Evolutionary conservation across 2,797 vertebrate species (phyloP).

Genomic region (Falco peregrinus): DNA sequence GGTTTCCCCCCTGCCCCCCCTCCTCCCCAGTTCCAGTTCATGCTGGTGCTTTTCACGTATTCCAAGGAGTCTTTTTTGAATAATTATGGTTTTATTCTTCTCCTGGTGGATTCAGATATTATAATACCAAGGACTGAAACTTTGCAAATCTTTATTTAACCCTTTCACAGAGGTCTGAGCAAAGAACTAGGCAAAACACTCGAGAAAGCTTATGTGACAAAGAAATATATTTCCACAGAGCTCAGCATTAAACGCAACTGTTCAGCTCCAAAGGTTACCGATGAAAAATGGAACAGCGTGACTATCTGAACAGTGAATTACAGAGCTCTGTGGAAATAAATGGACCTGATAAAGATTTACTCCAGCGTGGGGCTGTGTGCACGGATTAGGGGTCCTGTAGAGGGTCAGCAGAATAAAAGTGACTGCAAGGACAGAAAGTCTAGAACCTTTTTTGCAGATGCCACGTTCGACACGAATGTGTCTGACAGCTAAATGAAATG

Average conservation of each 20-base stretch:
- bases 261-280: conserved; percentile 4
- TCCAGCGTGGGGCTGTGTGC: background rate
- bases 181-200: background rate
- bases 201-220: background rate
- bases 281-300: background rate
- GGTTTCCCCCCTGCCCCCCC: too few relatives aligned
- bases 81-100: background rate
- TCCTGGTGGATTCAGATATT: background rate
- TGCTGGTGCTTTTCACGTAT: background rate
- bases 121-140: background rate
- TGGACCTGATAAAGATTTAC: background rate
- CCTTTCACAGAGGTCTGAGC: background rate
- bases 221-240: background rate
- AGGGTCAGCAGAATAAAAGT: background rate
- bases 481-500: background rate
- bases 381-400: background rate
- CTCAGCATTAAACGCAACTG: background rate
- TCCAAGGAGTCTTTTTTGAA: background rate
- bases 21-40: background rate
- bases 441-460: background rate
- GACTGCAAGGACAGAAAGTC: background rate
- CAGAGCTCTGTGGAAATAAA: background rate
- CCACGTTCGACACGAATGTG: accelerated
- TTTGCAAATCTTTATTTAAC: background rate
- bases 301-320: background rate